These are phyloP conservation scores for Tolmerus cingulatus DNA, from an alignment of 2,888 invertebrate species.

Conservation along the genomic window DNA sequence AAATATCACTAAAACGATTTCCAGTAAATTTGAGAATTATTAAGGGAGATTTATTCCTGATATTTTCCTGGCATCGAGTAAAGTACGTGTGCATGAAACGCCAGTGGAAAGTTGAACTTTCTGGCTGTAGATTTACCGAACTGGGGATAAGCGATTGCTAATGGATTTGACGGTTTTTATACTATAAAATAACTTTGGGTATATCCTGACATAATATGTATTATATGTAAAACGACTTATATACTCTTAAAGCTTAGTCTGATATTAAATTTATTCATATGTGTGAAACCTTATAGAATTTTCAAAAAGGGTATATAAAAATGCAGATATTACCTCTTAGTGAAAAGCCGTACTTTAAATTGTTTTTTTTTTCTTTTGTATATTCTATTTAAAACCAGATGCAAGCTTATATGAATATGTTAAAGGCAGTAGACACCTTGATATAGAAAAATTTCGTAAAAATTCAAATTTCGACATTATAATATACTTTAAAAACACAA, in stretches of 20 bases:
- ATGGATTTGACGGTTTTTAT: background rate
- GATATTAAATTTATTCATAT: background rate
- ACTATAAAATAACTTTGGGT: background rate
- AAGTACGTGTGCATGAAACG: background rate
- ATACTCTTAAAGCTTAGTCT: background rate
- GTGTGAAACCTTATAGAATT: no score
- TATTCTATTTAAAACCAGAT: no score
- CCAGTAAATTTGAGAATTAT: conserved; percentile 21
- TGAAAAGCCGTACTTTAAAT: no score
- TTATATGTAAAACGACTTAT: background rate
- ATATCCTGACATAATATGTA: no score
- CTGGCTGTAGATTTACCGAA: background rate
- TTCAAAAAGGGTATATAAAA: no score
- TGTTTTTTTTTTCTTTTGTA: no score
- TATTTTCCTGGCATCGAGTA: background rate
- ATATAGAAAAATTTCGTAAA: no score
- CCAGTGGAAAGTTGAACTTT: background rate
- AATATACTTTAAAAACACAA: no score
- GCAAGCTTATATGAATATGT: no score
- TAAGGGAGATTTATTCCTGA: conserved; percentile 2
- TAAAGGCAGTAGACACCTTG: no score
- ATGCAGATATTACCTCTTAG: no score
- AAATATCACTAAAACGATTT: conserved; percentile 18
- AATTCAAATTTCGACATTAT: no score
- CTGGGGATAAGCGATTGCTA: background rate